A percentile compares a stretch with the other conserved stretches of the same genome.
Evolutionary conservation across 1,140 invertebrate genomes (phyloP).

Genomic region (Campodea augens): DNA sequence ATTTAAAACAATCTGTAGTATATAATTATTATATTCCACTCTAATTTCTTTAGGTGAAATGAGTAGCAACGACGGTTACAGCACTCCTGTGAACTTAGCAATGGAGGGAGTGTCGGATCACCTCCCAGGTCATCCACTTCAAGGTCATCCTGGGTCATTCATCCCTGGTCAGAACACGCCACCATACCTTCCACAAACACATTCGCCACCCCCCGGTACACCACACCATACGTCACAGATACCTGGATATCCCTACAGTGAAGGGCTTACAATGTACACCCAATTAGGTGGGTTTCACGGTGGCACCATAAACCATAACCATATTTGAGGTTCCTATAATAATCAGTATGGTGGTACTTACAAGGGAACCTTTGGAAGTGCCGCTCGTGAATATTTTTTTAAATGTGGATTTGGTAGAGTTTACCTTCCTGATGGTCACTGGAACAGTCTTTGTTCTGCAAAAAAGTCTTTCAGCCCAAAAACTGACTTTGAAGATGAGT

Average conservation of each 20-base stretch:
- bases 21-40: conserved; percentile 6
- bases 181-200: conserved; percentile 42
- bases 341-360: no score
- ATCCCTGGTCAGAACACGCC: conserved; percentile 45
- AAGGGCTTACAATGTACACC: conserved; percentile 53
- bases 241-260: conserved; percentile 38
- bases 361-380: no score
- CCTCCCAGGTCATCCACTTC: conserved; percentile 28
- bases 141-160: conserved; percentile 17
- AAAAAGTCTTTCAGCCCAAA: no score
- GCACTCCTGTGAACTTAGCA: conserved; percentile 53
- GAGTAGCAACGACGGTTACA: conserved; percentile 66
- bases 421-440: no score
- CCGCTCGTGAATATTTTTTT: no score
- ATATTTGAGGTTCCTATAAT: no score
- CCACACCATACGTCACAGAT: conserved; percentile 29
- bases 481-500: no score
- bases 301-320: no score
- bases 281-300: conserved; percentile 41
- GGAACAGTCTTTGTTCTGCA: no score
- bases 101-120: conserved; percentile 54
- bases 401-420: no score
- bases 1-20: no score
- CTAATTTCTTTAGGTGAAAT: conserved; percentile 20
- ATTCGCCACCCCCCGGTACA: conserved; percentile 29